Evolutionary conservation across 92 coral and sea anemone genomes (phyloP).

Genomic region (Desmophyllum pertusum): DNA sequence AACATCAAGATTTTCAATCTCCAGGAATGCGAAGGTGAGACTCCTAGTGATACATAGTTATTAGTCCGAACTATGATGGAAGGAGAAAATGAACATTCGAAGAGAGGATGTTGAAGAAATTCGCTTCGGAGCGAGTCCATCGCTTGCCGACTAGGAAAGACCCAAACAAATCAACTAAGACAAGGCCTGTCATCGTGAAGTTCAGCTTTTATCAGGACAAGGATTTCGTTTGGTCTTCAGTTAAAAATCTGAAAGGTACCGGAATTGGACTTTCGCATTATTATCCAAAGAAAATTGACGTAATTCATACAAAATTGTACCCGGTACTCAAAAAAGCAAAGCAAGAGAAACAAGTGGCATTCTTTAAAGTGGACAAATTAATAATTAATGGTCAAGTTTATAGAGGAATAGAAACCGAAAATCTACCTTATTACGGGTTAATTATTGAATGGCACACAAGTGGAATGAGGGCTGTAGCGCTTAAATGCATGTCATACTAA

Average conservation of each 20-base stretch:
- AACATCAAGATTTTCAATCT: no score
- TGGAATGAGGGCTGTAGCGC: no score
- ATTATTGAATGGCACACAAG: no score
- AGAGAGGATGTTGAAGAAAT: not conserved
- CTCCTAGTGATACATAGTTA: no score
- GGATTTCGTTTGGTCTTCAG: not conserved
- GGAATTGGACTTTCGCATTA: not conserved
- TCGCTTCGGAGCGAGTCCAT: not conserved
- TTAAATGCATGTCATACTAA: no score
- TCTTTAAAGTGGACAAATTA: not conserved
- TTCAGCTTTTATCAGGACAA: conserved; percentile 2
- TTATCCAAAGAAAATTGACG: not conserved
- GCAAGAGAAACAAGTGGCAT: not conserved
- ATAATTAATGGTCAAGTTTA: not conserved
- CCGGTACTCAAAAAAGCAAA: not conserved
- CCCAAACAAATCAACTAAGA: not conserved
- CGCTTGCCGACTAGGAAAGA: not conserved
- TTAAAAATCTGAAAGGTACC: not conserved
- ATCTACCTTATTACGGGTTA: not conserved
- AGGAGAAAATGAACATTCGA: no score
- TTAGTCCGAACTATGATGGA: no score
- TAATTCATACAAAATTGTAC: not conserved
- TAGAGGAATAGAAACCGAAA: no score
- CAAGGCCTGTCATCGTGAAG: not conserved
- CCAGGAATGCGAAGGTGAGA: no score